These are phyloP conservation scores for Heliconius hermathena DNA, from an alignment of 1,140 invertebrate species.

Conservation along the genomic window DNA sequence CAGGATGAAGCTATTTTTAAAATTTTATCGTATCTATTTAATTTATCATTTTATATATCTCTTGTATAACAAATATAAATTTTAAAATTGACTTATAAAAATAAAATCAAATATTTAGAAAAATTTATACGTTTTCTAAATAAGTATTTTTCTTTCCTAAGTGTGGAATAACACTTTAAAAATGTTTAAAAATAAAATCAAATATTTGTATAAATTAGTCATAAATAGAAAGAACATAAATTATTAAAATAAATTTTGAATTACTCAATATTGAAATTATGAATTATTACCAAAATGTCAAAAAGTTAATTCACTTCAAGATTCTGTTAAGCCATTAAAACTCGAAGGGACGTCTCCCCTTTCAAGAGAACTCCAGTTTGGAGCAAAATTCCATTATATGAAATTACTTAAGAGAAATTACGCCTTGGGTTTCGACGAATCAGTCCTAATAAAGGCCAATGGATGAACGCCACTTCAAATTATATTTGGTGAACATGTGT, in stretches of 20 bases:
- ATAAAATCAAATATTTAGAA: background rate
- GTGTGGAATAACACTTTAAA: too few species aligned
- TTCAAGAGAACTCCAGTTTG: constrained; percentile 46
- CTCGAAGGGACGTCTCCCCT: constrained; percentile 46
- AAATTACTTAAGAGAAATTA: constrained; percentile 51
- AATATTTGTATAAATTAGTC: background rate
- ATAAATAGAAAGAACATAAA: background rate
- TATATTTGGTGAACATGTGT: constrained; percentile 22
- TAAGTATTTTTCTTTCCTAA: too few species aligned
- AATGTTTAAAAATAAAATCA: too few species aligned
- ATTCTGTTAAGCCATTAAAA: constrained; percentile 52
- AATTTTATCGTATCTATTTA: background rate
- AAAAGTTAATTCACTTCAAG: constrained; percentile 44
- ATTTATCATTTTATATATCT: background rate
- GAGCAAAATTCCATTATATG: constrained; percentile 51
- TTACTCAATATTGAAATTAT: constrained; percentile 25
- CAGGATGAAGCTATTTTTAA: too few species aligned
- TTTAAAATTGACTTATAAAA: background rate
- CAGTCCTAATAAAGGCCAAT: constrained; percentile 39
- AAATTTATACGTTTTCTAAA: too few species aligned
- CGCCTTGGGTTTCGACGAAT: constrained; percentile 44
- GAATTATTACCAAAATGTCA: constrained; percentile 34
- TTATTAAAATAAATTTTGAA: constrained; percentile 3
- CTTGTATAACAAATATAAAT: background rate
- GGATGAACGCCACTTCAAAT: constrained; percentile 28